These are phyloP conservation scores for Thunnus thynnus DNA, from an alignment of 2,113 vertebrate species.

Conservation along the genomic window DNA sequence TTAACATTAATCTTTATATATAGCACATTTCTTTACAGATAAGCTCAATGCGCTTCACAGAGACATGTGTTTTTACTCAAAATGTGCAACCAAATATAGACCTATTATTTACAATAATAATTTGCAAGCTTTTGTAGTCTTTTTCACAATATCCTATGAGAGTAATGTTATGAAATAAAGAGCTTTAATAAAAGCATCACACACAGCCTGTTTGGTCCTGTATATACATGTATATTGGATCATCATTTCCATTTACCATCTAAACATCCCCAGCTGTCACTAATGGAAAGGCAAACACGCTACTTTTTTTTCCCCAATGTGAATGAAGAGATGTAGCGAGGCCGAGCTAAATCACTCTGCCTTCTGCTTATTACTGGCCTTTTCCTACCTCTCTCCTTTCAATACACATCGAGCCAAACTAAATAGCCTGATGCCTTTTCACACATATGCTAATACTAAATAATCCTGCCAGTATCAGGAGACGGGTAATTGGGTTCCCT, in stretches of 20 bases:
- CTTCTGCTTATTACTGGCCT: slow-evolving; percentile 74
- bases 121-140: not conserved
- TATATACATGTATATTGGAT: slow-evolving; percentile 31
- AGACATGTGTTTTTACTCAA: no score
- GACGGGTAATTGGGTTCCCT: slow-evolving; percentile 79
- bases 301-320: slow-evolving; percentile 22
- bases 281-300: slow-evolving; percentile 69
- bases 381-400: slow-evolving; percentile 68
- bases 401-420: slow-evolving; percentile 68
- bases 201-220: slow-evolving; percentile 2
- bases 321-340: slow-evolving; percentile 56
- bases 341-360: slow-evolving; percentile 65
- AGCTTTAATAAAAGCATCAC: slow-evolving; percentile 3
- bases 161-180: not conserved
- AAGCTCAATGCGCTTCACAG: no score
- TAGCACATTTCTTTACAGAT: no score
- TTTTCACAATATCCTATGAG: no score
- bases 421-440: slow-evolving; percentile 82
- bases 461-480: slow-evolving; percentile 83
- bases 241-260: slow-evolving; percentile 52
- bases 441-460: slow-evolving; percentile 85
- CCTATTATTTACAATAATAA: not conserved
- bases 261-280: slow-evolving; percentile 65
- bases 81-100: not conserved
- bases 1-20: no score